These are phyloP conservation scores for Chloromyia formosa DNA, from an alignment of 2,888 invertebrate species.

Conservation along the genomic window DNA sequence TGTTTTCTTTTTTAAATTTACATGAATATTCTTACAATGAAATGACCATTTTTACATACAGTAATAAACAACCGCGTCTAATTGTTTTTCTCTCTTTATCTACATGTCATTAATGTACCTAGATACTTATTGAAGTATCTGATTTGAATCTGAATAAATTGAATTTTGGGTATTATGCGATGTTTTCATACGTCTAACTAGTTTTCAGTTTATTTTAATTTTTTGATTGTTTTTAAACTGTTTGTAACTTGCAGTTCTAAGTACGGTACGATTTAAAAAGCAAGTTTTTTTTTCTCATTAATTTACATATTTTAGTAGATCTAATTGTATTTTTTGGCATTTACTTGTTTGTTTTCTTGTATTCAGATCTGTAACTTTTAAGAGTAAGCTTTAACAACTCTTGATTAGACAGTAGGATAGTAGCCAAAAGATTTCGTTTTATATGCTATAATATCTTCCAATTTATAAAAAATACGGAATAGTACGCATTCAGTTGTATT, in stretches of 20 bases:
- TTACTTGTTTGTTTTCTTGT: background rate
- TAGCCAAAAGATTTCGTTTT: background rate
- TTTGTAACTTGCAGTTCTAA: background rate
- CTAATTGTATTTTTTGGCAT: slow-evolving; percentile 18
- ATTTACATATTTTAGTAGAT: slow-evolving; percentile 9
- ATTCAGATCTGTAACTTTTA: background rate
- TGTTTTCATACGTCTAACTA: slow-evolving; percentile 28
- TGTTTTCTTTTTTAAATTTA: background rate
- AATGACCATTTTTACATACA: slow-evolving; percentile 28
- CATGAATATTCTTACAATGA: slow-evolving; percentile 21
- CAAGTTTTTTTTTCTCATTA: background rate
- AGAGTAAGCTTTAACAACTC: background rate
- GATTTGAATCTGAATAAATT: too few species aligned
- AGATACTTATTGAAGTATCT: too few species aligned
- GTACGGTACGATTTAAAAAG: slow-evolving; percentile 17
- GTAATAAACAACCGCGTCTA: slow-evolving; percentile 33
- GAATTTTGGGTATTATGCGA: background rate
- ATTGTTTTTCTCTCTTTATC: background rate
- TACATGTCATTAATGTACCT: too few species aligned
- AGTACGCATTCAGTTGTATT: background rate
- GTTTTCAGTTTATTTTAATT: slow-evolving; percentile 10
- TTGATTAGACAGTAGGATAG: background rate
- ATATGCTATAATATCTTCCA: background rate
- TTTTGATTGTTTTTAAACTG: slow-evolving; percentile 26
- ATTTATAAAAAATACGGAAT: slow-evolving; percentile 33